phyloP scores from a whole-genome alignment of 2,113 vertebrate genomes.

The Albula goreensis region DNA sequence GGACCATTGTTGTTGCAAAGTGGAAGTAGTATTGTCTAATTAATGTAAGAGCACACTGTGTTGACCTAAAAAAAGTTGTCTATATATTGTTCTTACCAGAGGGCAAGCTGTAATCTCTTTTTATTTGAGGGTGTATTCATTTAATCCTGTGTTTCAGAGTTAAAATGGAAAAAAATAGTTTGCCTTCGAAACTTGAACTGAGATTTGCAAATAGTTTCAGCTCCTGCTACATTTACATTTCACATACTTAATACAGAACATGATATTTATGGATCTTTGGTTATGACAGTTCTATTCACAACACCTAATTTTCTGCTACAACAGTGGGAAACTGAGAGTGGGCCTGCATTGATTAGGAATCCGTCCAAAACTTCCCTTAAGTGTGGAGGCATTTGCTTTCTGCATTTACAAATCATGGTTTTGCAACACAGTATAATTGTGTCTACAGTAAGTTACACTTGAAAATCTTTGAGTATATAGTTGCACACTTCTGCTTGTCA shows the following conservation, averaged over 20 bases:
- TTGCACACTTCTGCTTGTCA: slow-evolving; percentile 44
- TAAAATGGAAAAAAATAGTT: not conserved
- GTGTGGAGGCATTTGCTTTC: not conserved
- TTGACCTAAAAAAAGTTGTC: slow-evolving; percentile 35
- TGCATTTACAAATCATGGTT: not conserved
- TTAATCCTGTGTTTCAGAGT: not conserved
- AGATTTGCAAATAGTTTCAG: not conserved
- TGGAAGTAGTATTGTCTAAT: slow-evolving; percentile 56
- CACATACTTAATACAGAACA: not conserved
- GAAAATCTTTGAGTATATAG: slow-evolving; percentile 32
- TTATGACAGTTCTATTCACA: slow-evolving; percentile 15
- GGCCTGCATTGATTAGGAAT: slow-evolving; percentile 10
- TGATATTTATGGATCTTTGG: slow-evolving; percentile 8
- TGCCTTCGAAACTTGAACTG: not conserved
- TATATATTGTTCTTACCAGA: slow-evolving; percentile 18
- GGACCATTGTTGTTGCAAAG: slow-evolving; percentile 27
- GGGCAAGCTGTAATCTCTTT: slow-evolving; percentile 16
- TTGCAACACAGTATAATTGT: slow-evolving; percentile 30
- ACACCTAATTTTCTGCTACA: slow-evolving; percentile 19
- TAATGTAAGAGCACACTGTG: slow-evolving; percentile 50
- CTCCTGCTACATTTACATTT: not conserved
- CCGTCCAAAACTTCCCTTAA: not conserved
- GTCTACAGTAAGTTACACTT: slow-evolving; percentile 44
- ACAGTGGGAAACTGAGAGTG: slow-evolving; percentile 18
- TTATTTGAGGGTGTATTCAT: not conserved